A percentile compares a stretch with the other conserved stretches of the same genome.
phyloP scores from a whole-genome alignment of 2,113 vertebrate species.

The Chloropsis cyanopogon region DNA sequence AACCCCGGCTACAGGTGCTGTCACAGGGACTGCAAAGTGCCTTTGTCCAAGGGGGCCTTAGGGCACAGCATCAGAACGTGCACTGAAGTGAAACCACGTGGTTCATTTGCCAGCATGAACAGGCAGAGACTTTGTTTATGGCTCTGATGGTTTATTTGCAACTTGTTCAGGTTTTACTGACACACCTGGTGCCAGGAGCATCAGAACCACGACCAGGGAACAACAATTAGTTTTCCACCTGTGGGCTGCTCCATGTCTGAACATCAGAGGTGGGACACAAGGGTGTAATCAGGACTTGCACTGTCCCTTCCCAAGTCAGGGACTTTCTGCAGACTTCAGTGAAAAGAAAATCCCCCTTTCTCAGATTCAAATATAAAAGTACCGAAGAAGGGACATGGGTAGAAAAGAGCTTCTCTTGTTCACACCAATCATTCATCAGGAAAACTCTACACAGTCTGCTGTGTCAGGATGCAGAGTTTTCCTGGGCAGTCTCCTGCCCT shows the following conservation, averaged over 20 bases:
- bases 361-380: not conserved
- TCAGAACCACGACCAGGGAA: not conserved
- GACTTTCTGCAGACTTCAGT: not conserved
- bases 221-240: not conserved
- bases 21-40: not conserved
- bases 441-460: not conserved
- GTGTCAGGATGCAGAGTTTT: not conserved
- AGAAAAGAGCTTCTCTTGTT: not conserved
- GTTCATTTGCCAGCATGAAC: not conserved
- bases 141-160: not conserved
- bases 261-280: not conserved
- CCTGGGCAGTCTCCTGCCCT: not conserved
- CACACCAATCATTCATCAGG: not conserved
- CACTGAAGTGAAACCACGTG: not conserved
- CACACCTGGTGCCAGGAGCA: not conserved
- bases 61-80: not conserved
- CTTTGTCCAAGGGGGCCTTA: not conserved
- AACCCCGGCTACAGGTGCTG: not conserved
- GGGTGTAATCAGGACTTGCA: accelerated
- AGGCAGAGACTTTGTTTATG: not conserved
- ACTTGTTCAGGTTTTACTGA: not conserved
- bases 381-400: accelerated
- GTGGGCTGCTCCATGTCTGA: not conserved
- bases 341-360: not conserved
- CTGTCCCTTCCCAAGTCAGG: not conserved